Conservation (phyloP, 2,113 vertebrate species). For the Tachysurus fulvidraco region DNA sequence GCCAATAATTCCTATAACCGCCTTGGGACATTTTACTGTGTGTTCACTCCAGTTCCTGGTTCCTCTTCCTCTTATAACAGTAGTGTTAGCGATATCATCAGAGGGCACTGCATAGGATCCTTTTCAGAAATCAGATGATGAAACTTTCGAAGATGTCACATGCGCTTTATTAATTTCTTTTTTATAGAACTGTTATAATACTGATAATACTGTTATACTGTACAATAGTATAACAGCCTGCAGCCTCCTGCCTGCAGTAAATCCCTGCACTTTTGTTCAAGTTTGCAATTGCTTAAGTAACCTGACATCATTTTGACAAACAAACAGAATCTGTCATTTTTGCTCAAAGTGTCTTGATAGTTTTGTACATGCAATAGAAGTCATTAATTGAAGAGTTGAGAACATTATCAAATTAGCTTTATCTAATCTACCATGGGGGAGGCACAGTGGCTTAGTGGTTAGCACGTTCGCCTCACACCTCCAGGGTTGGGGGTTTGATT, state of each 20-base stretch:
- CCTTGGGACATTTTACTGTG: background rate
- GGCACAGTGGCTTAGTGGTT: background rate
- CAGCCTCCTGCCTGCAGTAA: background rate
- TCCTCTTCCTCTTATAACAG: background rate
- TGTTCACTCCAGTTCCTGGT: background rate
- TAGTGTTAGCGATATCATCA: background rate
- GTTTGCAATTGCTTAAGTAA: background rate
- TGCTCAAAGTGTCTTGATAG: background rate
- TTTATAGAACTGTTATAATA: background rate
- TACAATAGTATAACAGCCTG: background rate
- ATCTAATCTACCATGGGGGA: background rate
- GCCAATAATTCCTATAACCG: background rate
- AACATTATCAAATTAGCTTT: background rate
- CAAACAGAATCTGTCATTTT: background rate
- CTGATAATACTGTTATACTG: background rate
- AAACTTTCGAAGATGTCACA: background rate
- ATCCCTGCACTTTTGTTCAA: background rate
- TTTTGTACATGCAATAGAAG: background rate
- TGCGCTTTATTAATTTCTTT: background rate
- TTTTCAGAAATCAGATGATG: background rate
- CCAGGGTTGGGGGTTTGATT: no score
- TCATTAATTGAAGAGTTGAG: background rate
- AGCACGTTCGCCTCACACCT: no score
- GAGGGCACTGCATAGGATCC: background rate
- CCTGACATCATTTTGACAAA: background rate